Evolutionary conservation across 2,797 vertebrate genomes (phyloP).

Genomic region (Peromyscus melanophrys): DNA sequence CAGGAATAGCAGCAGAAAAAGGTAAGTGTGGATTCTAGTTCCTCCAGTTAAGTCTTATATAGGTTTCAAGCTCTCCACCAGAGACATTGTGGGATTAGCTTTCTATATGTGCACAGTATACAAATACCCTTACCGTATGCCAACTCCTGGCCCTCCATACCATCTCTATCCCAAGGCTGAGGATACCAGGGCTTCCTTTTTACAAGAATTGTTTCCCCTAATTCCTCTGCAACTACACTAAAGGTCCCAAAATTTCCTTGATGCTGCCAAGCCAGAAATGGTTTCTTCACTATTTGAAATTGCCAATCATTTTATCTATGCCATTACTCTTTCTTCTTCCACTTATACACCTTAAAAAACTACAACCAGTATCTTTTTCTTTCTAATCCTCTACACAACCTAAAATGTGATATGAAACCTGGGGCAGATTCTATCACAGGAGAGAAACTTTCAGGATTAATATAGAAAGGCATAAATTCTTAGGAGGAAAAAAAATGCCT

Average conservation of each 20-base stretch:
- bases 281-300: neutral
- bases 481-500: neutral
- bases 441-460: conserved; percentile 36
- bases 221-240: neutral
- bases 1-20: neutral
- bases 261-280: neutral
- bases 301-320: conserved; percentile 10
- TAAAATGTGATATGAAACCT: neutral
- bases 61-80: neutral
- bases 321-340: neutral
- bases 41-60: neutral
- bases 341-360: conserved; percentile 3
- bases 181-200: neutral
- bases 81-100: fast-evolving
- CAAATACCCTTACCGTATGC: neutral
- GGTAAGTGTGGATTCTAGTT: neutral
- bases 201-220: neutral
- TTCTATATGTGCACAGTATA: neutral
- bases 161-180: neutral
- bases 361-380: neutral
- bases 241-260: neutral
- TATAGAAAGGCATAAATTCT: conserved; percentile 16
- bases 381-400: neutral
- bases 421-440: neutral
- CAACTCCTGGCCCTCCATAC: neutral